Percentiles rank a stretch among this genome's conserved stretches.
Evolutionary conservation across 1,140 invertebrate species (phyloP).

Genomic region (Halictus rubicundus): DNA sequence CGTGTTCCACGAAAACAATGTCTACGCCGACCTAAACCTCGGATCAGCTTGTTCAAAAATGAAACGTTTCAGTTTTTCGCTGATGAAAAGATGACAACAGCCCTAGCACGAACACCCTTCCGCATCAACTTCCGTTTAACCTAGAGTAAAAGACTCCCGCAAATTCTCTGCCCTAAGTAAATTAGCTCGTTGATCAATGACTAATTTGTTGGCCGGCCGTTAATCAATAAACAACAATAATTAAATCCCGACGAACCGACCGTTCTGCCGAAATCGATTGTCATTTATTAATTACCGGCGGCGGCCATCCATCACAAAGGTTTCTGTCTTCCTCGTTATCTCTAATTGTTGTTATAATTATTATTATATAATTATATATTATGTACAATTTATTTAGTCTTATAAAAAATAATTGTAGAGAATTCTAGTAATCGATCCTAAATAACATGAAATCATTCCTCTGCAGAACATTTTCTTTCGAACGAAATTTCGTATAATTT

Average conservation of each 20-base stretch:
- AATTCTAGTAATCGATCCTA: background rate
- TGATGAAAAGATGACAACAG: background rate
- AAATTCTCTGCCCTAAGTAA: constrained; percentile 41
- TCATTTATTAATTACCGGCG: constrained; percentile 10
- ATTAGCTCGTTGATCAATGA: constrained; percentile 49
- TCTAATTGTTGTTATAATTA: constrained; percentile 28
- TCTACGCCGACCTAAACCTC: too few species aligned
- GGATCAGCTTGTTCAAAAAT: too few species aligned
- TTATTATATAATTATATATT: constrained; percentile 24
- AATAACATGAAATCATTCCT: background rate
- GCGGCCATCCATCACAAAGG: constrained; percentile 41
- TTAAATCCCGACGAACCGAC: background rate
- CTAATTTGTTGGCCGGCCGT: constrained; percentile 23
- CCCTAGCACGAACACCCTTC: background rate
- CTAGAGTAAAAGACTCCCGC: constrained; percentile 18
- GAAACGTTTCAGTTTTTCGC: too few species aligned
- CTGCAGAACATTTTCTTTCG: background rate
- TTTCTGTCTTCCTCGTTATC: constrained; percentile 32
- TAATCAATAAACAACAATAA: constrained; percentile 24
- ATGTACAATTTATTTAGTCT: constrained; percentile 37
- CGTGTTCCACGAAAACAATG: too few species aligned
- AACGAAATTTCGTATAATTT: background rate
- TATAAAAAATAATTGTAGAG: constrained; percentile 35
- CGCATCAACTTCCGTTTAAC: constrained; percentile 3
- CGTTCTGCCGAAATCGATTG: background rate